Evolutionary conservation across 2,113 vertebrate genomes (phyloP), one percentile per base, ranked within the genome.

Genomic region (Bufo gargarizans): DNA sequence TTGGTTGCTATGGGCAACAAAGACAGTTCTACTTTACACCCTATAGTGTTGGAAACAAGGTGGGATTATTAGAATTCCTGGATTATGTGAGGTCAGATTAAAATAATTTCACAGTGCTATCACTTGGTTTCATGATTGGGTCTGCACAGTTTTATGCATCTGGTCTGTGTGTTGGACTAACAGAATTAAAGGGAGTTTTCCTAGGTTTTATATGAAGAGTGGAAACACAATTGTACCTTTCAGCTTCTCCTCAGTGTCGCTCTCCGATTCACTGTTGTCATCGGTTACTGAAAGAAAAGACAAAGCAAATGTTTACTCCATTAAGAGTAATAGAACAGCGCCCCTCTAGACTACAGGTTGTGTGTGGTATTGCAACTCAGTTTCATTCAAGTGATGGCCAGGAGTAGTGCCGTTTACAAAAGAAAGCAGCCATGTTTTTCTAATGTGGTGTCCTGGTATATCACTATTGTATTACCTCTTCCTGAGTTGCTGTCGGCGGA

Each of bases 191-290:
- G 45, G 45, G 20, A 76, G 49, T 17, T 17, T 19, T 3, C 1
- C 0, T 49, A 19, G 50, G 20, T 49, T 0, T 16, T 43, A 8
- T 33, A 33, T 33, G 33, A 33, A 33, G 33, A 33, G 33, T 33
- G 22, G 33, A 19, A 43, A 47, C 1, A n/a, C 59, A 14, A n/a
- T 47, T 97, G 97, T 93, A 99, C 98, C 98, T 99, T 98, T 99
- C 94, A 99, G 98, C 89, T 97, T 96, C 96, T 99, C 98, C 45
- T 99, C 98, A 13, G 98, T 99, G 94, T 99, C 98, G 58, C 98
- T 99, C 95, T 99, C 98, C 50, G 98, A 99, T 93, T 99, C 98
- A 0, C 98, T 99, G 94, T 99, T 99, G 92, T 99, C 98, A 95
- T 99, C 98, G 98, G 94, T 88, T 13, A 88, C 87, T 88, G 45